Base-by-base conservation (phyloP, 2,888 invertebrate species). In the Hemaris fuciformis region DNA sequence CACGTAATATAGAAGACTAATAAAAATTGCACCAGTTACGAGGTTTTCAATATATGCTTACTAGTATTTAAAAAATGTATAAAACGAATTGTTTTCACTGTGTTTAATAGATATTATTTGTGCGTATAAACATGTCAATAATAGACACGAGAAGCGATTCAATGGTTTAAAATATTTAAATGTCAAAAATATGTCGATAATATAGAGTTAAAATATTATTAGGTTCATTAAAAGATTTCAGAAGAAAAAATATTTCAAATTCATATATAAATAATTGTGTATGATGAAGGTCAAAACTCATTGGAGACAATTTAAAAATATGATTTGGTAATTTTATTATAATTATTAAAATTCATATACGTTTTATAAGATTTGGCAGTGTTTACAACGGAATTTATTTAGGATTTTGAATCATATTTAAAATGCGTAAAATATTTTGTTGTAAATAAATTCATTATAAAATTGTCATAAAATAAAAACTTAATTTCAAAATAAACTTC, bases 1-100 rank as follows among this genome's bases (percentile, higher is more conserved):
- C 57, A 65, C 34, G 38, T 38, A 38, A n/a, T 38, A 58, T 59
- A 22, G 43, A 60, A 43, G 45, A 56, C 38, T 56, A 45, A 13
- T 53, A 18, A 58, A 62, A 48, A 62, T 60, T 60, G 62, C 64
- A 64, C 60, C 62, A 66, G 60, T 60, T 42, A 48, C 25, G 46
- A 48, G 25, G 58, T 45, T 53, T 15, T 42, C 27, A 45, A 31
- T 38, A 38, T 38, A 53, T 20, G 18, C 53, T 31, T 53, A 53
- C 25, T 10, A 18, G 8, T 1, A 8, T 45, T 23, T 18, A 31
- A 53, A 31, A 53, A 53, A 27, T 31, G 48, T 15, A 27, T 31
- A 18, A 27, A 18, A 27, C 18, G 1, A 18, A 31, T 27, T 27
- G 8, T 31, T 10, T 53, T 31, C 8, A 10, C 10, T 8, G 15